phyloP scores from a whole-genome alignment of 1,140 invertebrate genomes.

The Fopius arisanus region DNA sequence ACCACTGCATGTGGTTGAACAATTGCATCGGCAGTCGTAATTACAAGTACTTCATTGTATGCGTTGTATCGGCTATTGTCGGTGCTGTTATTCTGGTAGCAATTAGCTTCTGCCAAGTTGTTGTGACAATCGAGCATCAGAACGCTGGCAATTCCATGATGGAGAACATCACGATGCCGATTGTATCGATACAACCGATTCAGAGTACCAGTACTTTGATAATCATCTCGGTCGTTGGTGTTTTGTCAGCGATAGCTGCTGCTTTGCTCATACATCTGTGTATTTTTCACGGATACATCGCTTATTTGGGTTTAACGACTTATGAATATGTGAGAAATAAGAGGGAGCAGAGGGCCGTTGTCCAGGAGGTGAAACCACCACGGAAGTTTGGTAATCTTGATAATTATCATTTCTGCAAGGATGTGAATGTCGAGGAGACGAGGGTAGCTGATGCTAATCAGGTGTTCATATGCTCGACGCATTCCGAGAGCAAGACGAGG shows the following conservation, averaged over 20 bases:
- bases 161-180: slow-evolving; percentile 53
- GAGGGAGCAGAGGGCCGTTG: slow-evolving; percentile 46
- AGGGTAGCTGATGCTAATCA: slow-evolving; percentile 34
- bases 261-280: slow-evolving; percentile 86
- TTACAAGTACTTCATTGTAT: slow-evolving; percentile 86
- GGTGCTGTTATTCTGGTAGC: slow-evolving; percentile 75
- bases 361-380: slow-evolving; percentile 30
- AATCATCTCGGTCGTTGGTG: slow-evolving; percentile 71
- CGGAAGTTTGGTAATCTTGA: not conserved
- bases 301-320: slow-evolving; percentile 83
- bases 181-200: slow-evolving; percentile 64
- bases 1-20: slow-evolving; percentile 98
- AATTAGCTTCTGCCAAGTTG: slow-evolving; percentile 49
- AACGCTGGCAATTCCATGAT: slow-evolving; percentile 37
- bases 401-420: slow-evolving; percentile 41
- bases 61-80: slow-evolving; percentile 83
- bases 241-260: slow-evolving; percentile 78
- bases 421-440: slow-evolving; percentile 10
- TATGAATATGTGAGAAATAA: slow-evolving; percentile 85
- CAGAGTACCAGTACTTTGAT: slow-evolving; percentile 70
- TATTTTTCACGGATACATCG: slow-evolving; percentile 89
- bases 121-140: not conserved
- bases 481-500: slow-evolving; percentile 22
- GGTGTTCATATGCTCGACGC: slow-evolving; percentile 52
- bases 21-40: slow-evolving; percentile 93